A percentile compares a stretch with the other conserved stretches of the same genome.
Conservation (phyloP, 2,113 vertebrate species). For the Rhinolophus sinicus region DNA sequence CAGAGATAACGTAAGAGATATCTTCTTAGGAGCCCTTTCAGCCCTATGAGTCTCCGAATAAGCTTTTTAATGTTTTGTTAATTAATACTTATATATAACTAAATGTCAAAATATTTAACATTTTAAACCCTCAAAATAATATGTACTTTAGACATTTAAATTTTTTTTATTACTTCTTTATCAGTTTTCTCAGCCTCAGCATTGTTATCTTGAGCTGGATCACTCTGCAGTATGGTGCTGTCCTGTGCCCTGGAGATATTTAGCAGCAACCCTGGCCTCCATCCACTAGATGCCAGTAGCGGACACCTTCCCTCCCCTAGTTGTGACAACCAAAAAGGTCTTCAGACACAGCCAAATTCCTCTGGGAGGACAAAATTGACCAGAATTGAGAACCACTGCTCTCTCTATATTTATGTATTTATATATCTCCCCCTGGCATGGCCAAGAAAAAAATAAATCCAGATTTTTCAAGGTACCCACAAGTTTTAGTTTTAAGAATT, state of each 20-base stretch:
- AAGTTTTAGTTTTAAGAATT: constrained; percentile 41
- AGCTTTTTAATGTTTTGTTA: not conserved
- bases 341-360: not conserved
- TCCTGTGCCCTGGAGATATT: not conserved
- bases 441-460: not conserved
- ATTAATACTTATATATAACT: not conserved
- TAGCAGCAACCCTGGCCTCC: not conserved
- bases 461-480: not conserved
- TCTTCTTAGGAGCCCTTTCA: not conserved
- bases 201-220: not conserved
- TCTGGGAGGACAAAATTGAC: not conserved
- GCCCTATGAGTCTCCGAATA: not conserved
- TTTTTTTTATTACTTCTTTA: not conserved
- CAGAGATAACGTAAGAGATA: not conserved
- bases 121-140: not conserved
- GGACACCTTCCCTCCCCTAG: not conserved
- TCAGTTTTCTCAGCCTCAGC: not conserved
- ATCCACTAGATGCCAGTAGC: not conserved
- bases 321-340: not conserved
- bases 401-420: not conserved
- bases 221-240: not conserved
- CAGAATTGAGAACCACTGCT: not conserved
- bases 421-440: not conserved
- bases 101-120: constrained; percentile 7
- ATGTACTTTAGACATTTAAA: not conserved